These are phyloP conservation scores for Bathybates hornii DNA, from an alignment of 2,113 vertebrate genomes.

Conservation along the genomic window DNA sequence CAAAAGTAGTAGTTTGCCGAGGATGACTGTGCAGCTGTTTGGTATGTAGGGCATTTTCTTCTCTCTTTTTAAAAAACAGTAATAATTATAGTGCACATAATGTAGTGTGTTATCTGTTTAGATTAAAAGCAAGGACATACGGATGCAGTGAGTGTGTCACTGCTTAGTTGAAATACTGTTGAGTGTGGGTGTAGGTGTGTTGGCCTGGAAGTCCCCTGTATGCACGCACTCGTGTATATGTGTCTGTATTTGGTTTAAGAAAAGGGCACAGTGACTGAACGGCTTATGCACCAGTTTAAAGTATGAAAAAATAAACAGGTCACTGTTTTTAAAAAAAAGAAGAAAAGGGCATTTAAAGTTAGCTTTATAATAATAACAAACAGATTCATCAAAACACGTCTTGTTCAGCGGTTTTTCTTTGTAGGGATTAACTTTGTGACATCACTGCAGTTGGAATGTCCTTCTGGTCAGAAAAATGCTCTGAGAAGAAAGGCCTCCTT, in stretches of 20 bases:
- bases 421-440: slow-evolving; percentile 15
- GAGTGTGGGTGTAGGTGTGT: slow-evolving; percentile 51
- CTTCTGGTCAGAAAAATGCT: slow-evolving; percentile 34
- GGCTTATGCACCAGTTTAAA: slow-evolving; percentile 17
- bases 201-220: slow-evolving; percentile 60
- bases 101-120: not conserved
- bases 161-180: not conserved
- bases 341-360: not conserved
- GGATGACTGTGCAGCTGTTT: not conserved
- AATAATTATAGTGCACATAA: not conserved
- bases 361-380: slow-evolving; percentile 5
- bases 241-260: slow-evolving; percentile 1
- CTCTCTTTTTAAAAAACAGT: not conserved
- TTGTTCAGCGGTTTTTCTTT: slow-evolving; percentile 15
- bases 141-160: slow-evolving; percentile 30
- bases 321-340: not conserved
- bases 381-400: slow-evolving; percentile 30
- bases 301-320: slow-evolving; percentile 14
- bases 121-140: slow-evolving; percentile 6
- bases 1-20: not conserved
- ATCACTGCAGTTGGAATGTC: slow-evolving; percentile 26
- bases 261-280: not conserved
- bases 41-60: not conserved
- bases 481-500: not conserved
- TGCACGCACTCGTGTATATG: not conserved